A percentile compares a stretch with the other conserved stretches of the same genome.
These are phyloP conservation scores for Plagodis pulveraria DNA, from an alignment of 2,888 invertebrate species.

Conservation along the genomic window DNA sequence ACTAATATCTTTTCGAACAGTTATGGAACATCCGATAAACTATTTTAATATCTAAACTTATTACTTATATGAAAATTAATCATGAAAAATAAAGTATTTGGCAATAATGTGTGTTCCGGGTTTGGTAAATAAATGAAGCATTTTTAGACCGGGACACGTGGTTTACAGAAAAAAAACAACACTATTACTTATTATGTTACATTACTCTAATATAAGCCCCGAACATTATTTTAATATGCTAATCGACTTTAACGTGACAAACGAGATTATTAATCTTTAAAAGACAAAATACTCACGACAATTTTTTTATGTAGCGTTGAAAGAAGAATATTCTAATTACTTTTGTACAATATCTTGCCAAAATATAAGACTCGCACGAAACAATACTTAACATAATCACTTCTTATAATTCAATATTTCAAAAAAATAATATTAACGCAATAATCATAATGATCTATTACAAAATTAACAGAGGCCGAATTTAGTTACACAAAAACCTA, in stretches of 20 bases:
- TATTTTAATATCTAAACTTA: too few species aligned
- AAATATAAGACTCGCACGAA: not conserved
- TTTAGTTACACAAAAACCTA: not conserved
- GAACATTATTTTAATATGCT: constrained; percentile 6
- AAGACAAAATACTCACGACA: constrained; percentile 17
- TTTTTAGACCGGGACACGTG: not conserved
- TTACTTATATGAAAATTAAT: too few species aligned
- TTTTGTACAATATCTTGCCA: constrained; percentile 3
- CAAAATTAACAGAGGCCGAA: not conserved
- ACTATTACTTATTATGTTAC: not conserved
- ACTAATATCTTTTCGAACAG: too few species aligned
- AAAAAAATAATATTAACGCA: not conserved
- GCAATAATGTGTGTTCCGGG: not conserved
- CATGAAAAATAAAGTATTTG: too few species aligned
- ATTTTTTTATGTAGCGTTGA: constrained; percentile 4
- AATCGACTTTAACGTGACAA: not conserved
- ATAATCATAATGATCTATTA: not conserved
- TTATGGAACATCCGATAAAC: too few species aligned
- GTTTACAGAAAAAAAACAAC: not conserved
- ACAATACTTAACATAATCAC: not conserved
- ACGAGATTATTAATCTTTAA: constrained; percentile 31
- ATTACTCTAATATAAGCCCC: constrained; percentile 8
- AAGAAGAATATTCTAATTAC: constrained; percentile 1
- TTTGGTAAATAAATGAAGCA: not conserved
- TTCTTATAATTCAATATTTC: not conserved